These are phyloP conservation scores for Pitangus sulphuratus DNA, from an alignment of 2,797 vertebrate genomes.

Conservation along the genomic window DNA sequence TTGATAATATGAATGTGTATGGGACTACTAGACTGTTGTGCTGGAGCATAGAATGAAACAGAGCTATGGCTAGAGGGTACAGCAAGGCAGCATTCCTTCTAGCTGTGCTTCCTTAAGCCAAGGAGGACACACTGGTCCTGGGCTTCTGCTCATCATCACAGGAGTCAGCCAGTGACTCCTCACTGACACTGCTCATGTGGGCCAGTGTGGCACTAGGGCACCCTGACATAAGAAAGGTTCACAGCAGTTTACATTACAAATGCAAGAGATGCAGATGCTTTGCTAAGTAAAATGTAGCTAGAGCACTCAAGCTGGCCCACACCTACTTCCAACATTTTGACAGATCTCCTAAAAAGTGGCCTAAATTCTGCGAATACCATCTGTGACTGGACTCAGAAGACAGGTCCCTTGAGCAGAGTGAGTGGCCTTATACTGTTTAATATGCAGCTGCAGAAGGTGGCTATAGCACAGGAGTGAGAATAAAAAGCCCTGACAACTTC, in stretches of 20 bases:
- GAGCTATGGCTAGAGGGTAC: not conserved
- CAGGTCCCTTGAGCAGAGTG: not conserved
- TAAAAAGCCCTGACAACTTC: not conserved
- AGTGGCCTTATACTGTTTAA: not conserved
- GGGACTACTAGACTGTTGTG: not conserved
- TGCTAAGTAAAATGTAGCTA: not conserved
- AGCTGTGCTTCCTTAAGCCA: not conserved
- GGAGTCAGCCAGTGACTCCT: not conserved
- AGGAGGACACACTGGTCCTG: not conserved
- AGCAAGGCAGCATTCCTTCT: not conserved
- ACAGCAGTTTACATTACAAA: not conserved
- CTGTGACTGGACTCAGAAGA: not conserved
- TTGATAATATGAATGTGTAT: not conserved
- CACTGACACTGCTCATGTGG: not conserved
- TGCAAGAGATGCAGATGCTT: not conserved
- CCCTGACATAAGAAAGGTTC: not conserved
- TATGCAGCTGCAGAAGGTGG: not conserved
- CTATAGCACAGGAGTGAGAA: not conserved
- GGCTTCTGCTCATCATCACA: not conserved
- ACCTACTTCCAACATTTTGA: not conserved
- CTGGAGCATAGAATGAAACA: not conserved
- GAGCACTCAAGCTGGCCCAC: not conserved
- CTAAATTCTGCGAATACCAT: not conserved
- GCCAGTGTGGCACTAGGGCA: not conserved
- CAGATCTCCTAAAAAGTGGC: not conserved